Conservation (phyloP, 2,113 vertebrate genomes). For the Scolopax mira region DNA sequence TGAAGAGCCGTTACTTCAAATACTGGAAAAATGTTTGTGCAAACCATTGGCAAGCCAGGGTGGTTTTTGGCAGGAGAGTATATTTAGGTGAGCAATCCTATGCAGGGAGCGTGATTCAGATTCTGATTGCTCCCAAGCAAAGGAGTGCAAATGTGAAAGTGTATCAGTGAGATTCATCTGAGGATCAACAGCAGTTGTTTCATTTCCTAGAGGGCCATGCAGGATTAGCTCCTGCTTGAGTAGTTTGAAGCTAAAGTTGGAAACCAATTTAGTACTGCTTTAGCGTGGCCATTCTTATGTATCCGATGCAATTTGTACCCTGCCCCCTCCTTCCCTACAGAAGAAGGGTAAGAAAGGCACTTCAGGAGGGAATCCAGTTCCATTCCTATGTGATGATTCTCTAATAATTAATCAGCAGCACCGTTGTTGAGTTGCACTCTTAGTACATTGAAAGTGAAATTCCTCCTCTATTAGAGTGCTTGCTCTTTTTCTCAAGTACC, state of each 20-base stretch:
- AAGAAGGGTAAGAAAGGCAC: not conserved
- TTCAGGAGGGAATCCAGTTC: not conserved
- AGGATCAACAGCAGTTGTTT: not conserved
- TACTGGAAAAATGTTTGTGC: not conserved
- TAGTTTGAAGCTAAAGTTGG: not conserved
- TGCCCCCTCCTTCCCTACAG: not conserved
- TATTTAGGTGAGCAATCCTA: not conserved
- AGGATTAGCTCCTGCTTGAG: not conserved
- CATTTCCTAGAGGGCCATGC: not conserved
- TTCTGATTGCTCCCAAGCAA: not conserved
- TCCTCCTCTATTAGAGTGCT: not conserved
- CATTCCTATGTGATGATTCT: not conserved
- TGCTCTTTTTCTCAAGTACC: not conserved
- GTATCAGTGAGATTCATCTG: not conserved
- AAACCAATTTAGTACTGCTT: not conserved
- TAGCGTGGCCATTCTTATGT: not conserved
- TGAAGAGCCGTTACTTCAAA: not conserved
- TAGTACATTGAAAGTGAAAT: not conserved
- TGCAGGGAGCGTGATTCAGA: not conserved
- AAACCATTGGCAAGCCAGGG: not conserved
- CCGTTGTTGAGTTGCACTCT: not conserved
- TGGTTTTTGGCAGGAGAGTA: not conserved
- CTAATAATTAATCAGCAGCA: constrained; percentile 12
- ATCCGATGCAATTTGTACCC: not conserved
- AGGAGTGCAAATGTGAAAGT: not conserved